phyloP scores from a whole-genome alignment of 2,797 vertebrate species.

The Pangasius mekongensis region DNA sequence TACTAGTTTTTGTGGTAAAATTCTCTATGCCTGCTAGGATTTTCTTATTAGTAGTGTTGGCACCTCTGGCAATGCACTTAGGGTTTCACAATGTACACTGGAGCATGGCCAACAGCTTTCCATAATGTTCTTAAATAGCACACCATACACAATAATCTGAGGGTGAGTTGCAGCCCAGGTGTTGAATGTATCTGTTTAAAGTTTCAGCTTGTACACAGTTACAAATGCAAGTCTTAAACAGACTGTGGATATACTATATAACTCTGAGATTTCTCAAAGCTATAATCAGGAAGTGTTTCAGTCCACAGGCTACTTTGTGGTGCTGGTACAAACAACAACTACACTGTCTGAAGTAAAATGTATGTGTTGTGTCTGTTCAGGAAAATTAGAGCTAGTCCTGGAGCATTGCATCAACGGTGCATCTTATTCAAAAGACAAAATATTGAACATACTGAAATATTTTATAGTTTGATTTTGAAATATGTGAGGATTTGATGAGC shows the following conservation, averaged over 20 bases:
- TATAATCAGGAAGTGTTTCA: conserved; percentile 22
- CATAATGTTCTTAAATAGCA: conserved; percentile 20
- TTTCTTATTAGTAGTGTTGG: background rate
- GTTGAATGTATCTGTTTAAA: conserved; percentile 27
- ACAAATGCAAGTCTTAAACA: background rate
- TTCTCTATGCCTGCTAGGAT: background rate
- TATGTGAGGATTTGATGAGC: background rate
- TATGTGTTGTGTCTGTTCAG: background rate
- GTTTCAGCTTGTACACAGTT: conserved; percentile 15
- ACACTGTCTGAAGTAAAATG: conserved; percentile 7
- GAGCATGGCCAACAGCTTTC: background rate
- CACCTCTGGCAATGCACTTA: background rate
- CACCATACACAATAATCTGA: conserved; percentile 20
- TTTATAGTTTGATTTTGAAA: background rate
- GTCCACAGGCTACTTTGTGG: conserved; percentile 14
- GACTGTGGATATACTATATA: background rate
- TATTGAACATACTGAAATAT: background rate
- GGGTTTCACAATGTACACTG: background rate
- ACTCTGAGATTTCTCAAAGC: conserved; percentile 6
- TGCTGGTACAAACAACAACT: conserved; percentile 1
- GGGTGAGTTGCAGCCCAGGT: conserved; percentile 18
- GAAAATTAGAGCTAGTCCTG: background rate
- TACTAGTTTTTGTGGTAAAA: background rate
- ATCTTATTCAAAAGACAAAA: background rate
- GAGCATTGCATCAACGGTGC: background rate